Percentiles rank a stretch among this genome's conserved stretches.
Evolutionary conservation across 2,888 invertebrate species (phyloP).

Genomic region (Carabus problematicus): DNA sequence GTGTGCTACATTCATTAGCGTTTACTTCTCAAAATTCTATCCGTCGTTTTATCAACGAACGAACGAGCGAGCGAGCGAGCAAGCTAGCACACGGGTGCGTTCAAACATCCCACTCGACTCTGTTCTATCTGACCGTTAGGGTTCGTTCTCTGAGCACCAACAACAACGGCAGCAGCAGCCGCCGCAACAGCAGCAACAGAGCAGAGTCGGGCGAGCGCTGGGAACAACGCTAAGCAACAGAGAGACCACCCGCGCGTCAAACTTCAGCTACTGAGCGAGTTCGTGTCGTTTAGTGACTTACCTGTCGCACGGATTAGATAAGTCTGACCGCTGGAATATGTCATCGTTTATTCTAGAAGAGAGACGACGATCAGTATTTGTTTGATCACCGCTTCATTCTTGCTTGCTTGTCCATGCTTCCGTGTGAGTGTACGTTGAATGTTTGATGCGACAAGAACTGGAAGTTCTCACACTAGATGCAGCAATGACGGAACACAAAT

Average conservation of each 20-base stretch:
- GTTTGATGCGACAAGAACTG: slow-evolving; percentile 24
- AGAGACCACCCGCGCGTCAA: slow-evolving; percentile 33
- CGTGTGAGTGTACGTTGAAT: slow-evolving; percentile 28
- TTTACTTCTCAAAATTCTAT: too few species aligned
- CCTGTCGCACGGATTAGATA: slow-evolving; percentile 41
- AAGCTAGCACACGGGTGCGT: too few species aligned
- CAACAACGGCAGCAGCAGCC: background rate
- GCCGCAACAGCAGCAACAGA: background rate
- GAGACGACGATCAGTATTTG: too few species aligned
- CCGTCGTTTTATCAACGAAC: too few species aligned
- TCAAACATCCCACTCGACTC: background rate
- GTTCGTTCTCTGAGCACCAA: slow-evolving; percentile 1
- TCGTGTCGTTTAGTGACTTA: slow-evolving; percentile 40
- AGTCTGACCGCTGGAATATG: slow-evolving; percentile 34
- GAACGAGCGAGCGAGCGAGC: too few species aligned
- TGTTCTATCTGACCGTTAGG: too few species aligned
- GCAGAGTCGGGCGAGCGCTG: background rate
- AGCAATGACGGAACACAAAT: too few species aligned
- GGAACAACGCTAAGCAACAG: background rate
- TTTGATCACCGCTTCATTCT: too few species aligned
- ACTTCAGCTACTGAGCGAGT: slow-evolving; percentile 16
- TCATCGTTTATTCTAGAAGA: slow-evolving; percentile 10
- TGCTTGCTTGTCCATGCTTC: too few species aligned
- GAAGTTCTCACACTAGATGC: slow-evolving; percentile 7
- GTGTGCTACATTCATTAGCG: too few species aligned